Conservation (phyloP, 2,113 vertebrate species). For the Numenius arquata region DNA sequence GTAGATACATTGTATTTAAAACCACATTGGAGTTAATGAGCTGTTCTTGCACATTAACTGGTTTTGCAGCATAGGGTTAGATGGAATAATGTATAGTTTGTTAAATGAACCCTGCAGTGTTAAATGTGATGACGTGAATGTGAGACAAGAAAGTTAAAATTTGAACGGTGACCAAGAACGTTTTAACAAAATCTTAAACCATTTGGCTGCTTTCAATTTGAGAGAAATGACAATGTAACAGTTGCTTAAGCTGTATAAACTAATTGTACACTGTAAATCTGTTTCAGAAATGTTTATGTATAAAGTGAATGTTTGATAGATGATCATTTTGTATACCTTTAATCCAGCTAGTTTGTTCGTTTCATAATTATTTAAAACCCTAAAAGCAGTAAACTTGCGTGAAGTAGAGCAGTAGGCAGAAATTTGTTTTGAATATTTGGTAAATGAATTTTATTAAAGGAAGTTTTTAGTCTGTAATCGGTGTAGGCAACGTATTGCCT, state of each 20-base stretch:
- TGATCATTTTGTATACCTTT: conserved; percentile 63
- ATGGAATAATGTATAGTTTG: background rate
- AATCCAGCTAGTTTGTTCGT: conserved; percentile 57
- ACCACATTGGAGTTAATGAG: conserved; percentile 13
- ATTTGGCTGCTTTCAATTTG: conserved; percentile 23
- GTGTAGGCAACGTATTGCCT: background rate
- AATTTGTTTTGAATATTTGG: conserved; percentile 3
- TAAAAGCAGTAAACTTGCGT: conserved; percentile 31
- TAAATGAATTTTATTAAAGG: conserved; percentile 17
- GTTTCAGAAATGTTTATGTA: conserved; percentile 52
- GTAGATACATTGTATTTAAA: conserved; percentile 61
- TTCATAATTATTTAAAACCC: conserved; percentile 25
- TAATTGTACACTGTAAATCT: conserved; percentile 61
- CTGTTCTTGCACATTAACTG: conserved; percentile 27
- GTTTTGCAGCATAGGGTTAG: background rate
- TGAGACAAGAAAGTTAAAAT: background rate
- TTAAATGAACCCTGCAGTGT: background rate
- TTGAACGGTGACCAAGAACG: background rate
- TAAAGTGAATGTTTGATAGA: conserved; percentile 69
- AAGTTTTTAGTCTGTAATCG: conserved; percentile 14
- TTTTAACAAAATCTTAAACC: background rate
- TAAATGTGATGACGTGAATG: background rate
- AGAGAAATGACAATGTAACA: conserved; percentile 30
- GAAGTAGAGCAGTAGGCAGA: conserved; percentile 53
- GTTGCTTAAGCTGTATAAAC: conserved; percentile 54